Evolutionary conservation across 2,797 vertebrate genomes (phyloP), one percentile per base, ranked within the genome.

Genomic region (Acanthurus lineatus): DNA sequence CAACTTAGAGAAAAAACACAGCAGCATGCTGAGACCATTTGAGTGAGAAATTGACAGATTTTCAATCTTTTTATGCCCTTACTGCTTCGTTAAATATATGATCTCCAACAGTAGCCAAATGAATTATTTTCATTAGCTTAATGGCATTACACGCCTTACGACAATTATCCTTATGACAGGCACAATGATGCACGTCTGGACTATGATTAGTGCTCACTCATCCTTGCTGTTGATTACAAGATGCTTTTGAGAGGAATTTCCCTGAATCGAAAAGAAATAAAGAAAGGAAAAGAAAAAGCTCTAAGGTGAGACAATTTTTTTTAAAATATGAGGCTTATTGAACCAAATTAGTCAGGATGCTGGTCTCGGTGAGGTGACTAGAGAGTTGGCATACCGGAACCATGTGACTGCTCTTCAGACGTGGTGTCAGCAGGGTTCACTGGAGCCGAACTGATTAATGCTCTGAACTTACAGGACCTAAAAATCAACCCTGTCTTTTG

Each of bases 61-160:
- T n/a, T 58, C 22, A 19, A 47, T 28, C 9, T 83, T 32, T 81
- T 73, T 17, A 45, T 35, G 47, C 15, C 40, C 48, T 56, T 16
- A 57, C 4, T 52, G 64, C 73, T 73, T 71, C 8, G 15, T 76
- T 77, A 40, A 59, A 69, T 75, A 51, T 28, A 49, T 4, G 19
- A 56, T 60, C 53, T 69, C 12, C 53, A 38, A 9, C 42, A 58
- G 75, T 67, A 77, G 35, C 58, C 61, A 75, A 75, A 71, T 79
- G 11, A 76, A 71, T 79, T 69, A 73, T 76, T 86, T 86, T 73
- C 74, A 86, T 79, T 73, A 79, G 49, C 66, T 56, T 75, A 47
- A 76, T 83, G 47, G 20, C 28, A 78, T 78, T 79, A 68, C 57
- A 67, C 53, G 48, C 73, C 57, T 74, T 77, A 42, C 59, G 42